Conservation (phyloP, 2,888 invertebrate genomes). For the Anodontia alba region DNA sequence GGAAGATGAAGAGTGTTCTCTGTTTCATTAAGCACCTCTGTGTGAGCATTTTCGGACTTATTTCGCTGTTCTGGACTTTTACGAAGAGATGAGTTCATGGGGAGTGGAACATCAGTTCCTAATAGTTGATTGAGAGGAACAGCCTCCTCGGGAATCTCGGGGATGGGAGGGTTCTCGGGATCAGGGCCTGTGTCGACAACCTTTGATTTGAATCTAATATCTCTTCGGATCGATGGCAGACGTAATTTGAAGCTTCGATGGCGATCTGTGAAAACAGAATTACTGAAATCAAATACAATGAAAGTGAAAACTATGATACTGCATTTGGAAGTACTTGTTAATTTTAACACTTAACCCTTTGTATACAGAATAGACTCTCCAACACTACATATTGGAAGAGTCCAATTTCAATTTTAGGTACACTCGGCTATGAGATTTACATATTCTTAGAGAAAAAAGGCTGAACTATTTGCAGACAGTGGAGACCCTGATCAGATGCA, state of each 20-base stretch:
- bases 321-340: no score
- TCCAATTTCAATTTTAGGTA: no score
- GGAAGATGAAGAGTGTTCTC: slow-evolving; percentile 53
- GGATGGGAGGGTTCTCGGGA: slow-evolving; percentile 76
- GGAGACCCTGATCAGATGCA: no score
- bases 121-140: slow-evolving; percentile 76
- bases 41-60: slow-evolving; percentile 45
- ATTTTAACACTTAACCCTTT: no score
- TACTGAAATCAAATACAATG: no score
- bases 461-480: no score
- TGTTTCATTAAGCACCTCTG: slow-evolving; percentile 44
- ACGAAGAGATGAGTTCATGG: slow-evolving; percentile 37
- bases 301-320: no score
- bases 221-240: slow-evolving; percentile 83
- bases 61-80: slow-evolving; percentile 40
- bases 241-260: slow-evolving; percentile 83
- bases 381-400: no score
- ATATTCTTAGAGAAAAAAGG: no score
- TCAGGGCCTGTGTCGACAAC: slow-evolving; percentile 63
- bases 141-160: slow-evolving; percentile 68
- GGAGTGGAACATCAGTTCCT: slow-evolving; percentile 52
- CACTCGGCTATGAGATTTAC: no score
- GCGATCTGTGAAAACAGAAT: slow-evolving; percentile 72
- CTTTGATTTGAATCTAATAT: slow-evolving; percentile 72
- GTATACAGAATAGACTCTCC: no score